Evolutionary conservation across 2,113 vertebrate species (phyloP).

Genomic region (Reinhardtius hippoglossoides): DNA sequence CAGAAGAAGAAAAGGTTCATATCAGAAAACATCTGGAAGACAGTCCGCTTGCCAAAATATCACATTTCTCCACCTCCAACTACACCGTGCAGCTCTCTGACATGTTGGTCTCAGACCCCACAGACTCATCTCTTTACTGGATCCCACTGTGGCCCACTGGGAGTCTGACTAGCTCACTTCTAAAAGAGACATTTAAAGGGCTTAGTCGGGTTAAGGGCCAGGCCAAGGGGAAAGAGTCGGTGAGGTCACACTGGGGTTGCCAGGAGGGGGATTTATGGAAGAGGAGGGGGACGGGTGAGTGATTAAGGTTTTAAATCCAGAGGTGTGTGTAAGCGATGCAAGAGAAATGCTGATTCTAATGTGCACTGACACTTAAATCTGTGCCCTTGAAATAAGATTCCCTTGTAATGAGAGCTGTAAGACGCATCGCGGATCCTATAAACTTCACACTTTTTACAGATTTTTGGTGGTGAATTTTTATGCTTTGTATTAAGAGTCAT

Average conservation of each 20-base stretch:
- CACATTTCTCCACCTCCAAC: slow-evolving; percentile 21
- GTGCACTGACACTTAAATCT: slow-evolving; percentile 7
- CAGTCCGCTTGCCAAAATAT: slow-evolving; percentile 6
- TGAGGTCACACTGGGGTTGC: slow-evolving; percentile 31
- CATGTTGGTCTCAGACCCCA: slow-evolving; percentile 18
- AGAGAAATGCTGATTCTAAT: slow-evolving; percentile 36
- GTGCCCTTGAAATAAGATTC: background rate
- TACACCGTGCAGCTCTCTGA: too few species aligned
- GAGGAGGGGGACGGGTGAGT: background rate
- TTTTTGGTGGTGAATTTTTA: background rate
- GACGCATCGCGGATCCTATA: slow-evolving; percentile 4
- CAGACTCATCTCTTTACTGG: slow-evolving; percentile 32
- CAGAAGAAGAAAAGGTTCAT: slow-evolving; percentile 14
- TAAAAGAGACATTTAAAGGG: slow-evolving; percentile 9
- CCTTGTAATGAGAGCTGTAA: background rate
- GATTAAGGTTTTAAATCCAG: slow-evolving; percentile 21
- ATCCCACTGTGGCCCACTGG: slow-evolving; percentile 25
- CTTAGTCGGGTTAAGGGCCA: slow-evolving; percentile 41
- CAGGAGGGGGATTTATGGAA: background rate
- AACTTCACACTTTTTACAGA: slow-evolving; percentile 4
- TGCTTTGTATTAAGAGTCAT: background rate
- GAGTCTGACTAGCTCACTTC: slow-evolving; percentile 25
- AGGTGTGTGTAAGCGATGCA: slow-evolving; percentile 20
- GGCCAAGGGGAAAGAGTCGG: slow-evolving; percentile 36
- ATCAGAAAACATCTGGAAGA: slow-evolving; percentile 47